Base-by-base conservation (phyloP, 1,140 invertebrate genomes). In the Drosophila ananassae region DNA sequence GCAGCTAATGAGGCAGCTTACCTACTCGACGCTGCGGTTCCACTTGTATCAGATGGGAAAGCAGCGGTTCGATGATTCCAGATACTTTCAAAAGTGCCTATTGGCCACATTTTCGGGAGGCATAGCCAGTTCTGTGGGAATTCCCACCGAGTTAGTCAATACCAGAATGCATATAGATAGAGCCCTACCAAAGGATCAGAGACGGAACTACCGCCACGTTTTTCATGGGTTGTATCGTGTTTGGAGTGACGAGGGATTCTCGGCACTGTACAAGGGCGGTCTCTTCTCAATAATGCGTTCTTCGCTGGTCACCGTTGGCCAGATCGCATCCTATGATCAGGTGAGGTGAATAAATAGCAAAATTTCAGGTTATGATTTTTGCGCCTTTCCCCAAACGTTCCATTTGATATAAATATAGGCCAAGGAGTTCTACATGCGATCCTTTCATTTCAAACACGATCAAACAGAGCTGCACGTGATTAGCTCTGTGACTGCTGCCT, bases 241-340 rank as follows among this genome's bases (percentile, higher is more conserved):
- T 7, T 46, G 6, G 24, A 57, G 3, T 1, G 28, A 78, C 0
- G 81, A 85, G 22, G 82, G 82, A 6, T 51, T 41, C 2, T 46
- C 1, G 4, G 48, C 48, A 5, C 58, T 85, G 3, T 85, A 85
- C 22, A 61, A 34, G 2, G 69, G 82, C n/a, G 52, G 64, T 0
- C 0, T 32, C 0, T 48, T 53, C 2, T 59, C 81, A 0, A 51
- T 47, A 0, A 4, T 48, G 0, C 50, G 74, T 6, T 57, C 66
- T 4, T 59, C 52, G 0, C 3, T 75, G 1, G 2, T 48, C 9
- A 72, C 62, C 1, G 51, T 84, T 13, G 69, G 81, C 9, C 82
- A 85, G 21, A 78, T 69, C 66, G 82, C 74, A 0, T 22, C 71
- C 6, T 85, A 85, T 13, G 82, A 85, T 72, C 77, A 87, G 73